A percentile compares a stretch with the other conserved stretches of the same genome.
These are phyloP conservation scores for Apamea epomidion DNA, from an alignment of 2,888 invertebrate species.

Conservation along the genomic window DNA sequence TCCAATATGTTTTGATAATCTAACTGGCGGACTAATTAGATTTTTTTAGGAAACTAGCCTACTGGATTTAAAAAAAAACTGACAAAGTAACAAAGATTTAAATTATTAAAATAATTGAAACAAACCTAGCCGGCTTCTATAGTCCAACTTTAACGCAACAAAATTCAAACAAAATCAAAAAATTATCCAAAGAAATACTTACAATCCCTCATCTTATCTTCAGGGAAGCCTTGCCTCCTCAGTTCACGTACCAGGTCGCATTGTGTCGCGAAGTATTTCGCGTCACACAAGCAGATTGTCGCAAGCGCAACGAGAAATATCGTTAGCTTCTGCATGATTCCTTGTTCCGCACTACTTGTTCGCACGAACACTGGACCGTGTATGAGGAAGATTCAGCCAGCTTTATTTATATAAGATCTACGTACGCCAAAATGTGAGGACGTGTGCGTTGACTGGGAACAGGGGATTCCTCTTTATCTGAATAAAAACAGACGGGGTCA, in stretches of 20 bases:
- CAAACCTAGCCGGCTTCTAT: neutral
- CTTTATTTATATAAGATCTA: constrained; percentile 47
- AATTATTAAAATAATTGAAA: too few relatives aligned
- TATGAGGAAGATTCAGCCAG: constrained; percentile 31
- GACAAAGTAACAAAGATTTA: too few relatives aligned
- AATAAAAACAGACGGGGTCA: constrained; percentile 51
- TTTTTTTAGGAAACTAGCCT: too few relatives aligned
- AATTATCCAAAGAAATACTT: constrained; percentile 54
- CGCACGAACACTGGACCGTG: constrained; percentile 9
- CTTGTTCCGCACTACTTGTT: constrained; percentile 37
- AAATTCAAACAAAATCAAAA: neutral
- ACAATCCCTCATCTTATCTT: constrained; percentile 78
- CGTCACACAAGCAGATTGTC: constrained; percentile 62
- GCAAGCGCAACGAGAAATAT: constrained; percentile 53
- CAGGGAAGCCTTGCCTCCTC: constrained; percentile 77
- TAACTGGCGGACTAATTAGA: too few relatives aligned
- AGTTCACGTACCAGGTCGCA: constrained; percentile 77
- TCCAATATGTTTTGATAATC: too few relatives aligned
- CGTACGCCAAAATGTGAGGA: neutral
- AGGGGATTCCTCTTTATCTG: constrained; percentile 64
- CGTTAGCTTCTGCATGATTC: constrained; percentile 55
- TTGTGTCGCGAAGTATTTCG: constrained; percentile 69
- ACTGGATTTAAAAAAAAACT: too few relatives aligned
- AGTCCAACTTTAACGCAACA: neutral
- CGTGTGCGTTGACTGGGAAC: constrained; percentile 37